These are phyloP conservation scores for Gryllus longicercus DNA, from an alignment of 2,888 invertebrate genomes.

Conservation along the genomic window DNA sequence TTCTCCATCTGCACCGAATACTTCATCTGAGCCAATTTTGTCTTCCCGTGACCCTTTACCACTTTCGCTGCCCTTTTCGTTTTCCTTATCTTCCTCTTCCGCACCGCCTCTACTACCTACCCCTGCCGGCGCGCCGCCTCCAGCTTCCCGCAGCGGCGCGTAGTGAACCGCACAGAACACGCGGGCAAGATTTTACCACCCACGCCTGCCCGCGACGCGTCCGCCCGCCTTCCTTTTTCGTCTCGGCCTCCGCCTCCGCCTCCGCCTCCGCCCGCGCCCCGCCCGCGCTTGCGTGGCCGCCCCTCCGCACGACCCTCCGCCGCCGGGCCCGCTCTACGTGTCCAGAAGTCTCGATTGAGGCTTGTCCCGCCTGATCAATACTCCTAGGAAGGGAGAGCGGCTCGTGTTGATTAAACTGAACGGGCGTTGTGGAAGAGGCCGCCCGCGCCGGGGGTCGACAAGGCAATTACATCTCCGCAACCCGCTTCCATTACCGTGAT, in stretches of 20 bases:
- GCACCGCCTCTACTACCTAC: neutral
- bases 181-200: slow-evolving; percentile 11
- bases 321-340: neutral
- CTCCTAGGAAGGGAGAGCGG: neutral
- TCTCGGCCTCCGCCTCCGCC: neutral
- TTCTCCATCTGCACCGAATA: too few species aligned
- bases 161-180: neutral
- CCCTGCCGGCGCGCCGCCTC: neutral
- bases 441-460: neutral
- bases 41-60: neutral
- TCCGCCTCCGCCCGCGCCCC: neutral
- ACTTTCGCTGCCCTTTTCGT: neutral
- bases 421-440: neutral
- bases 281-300: neutral
- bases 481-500: neutral
- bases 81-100: neutral
- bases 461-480: neutral
- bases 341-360: neutral
- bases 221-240: neutral
- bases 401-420: neutral
- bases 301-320: neutral
- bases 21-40: too few species aligned
- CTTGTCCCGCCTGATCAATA: neutral
- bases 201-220: neutral
- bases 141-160: neutral